Percentiles rank a stretch among this genome's conserved stretches.
Conservation (phyloP, 2,888 invertebrate species). For the Stramonita haemastoma region DNA sequence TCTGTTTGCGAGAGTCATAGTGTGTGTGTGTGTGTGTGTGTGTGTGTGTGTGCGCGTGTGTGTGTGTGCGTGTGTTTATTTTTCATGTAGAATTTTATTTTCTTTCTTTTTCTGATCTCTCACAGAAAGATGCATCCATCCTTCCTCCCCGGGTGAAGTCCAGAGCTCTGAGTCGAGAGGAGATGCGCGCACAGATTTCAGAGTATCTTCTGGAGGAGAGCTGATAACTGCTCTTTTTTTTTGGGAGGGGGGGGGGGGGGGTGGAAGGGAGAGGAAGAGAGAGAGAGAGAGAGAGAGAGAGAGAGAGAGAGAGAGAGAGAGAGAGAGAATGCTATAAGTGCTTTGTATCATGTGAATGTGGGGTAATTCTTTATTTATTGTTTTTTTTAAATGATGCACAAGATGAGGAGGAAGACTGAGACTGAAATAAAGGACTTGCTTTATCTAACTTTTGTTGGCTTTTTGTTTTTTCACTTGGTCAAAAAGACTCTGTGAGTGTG, state of each 20-base stretch:
- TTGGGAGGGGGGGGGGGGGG: neutral
- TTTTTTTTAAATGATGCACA: no score
- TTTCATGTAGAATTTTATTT: neutral
- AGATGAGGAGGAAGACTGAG: no score
- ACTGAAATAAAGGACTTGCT: no score
- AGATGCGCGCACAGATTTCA: slow-evolving; percentile 58
- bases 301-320: neutral
- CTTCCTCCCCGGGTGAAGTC: slow-evolving; percentile 21
- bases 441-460: no score
- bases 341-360: no score
- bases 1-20: no score
- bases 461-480: no score
- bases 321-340: neutral
- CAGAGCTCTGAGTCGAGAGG: slow-evolving; percentile 24
- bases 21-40: neutral
- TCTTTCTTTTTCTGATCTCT: neutral
- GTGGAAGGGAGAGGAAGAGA: neutral
- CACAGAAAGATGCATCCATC: slow-evolving; percentile 20
- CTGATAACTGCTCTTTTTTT: neutral
- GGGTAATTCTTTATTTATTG: no score
- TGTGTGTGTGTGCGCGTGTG: neutral
- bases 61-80: neutral
- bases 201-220: slow-evolving; percentile 56
- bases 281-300: neutral
- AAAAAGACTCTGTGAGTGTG: no score